Evolutionary conservation across 2,888 invertebrate species (phyloP).

Genomic region (Candidula unifasciata): DNA sequence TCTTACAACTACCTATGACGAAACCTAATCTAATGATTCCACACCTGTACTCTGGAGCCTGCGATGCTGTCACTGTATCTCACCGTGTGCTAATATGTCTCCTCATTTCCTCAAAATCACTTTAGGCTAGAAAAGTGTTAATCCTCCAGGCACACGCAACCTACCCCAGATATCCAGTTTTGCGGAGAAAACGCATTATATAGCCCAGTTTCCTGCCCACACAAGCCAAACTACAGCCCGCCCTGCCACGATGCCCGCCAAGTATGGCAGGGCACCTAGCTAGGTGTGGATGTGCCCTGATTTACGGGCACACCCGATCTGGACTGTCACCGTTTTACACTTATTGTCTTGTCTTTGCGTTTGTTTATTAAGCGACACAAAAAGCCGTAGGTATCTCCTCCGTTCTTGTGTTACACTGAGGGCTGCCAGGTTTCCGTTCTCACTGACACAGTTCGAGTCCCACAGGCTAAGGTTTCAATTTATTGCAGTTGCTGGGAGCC

Average conservation of each 20-base stretch:
- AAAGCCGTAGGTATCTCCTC: slow-evolving; percentile 1
- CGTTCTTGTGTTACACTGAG: neutral
- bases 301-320: neutral
- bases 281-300: neutral
- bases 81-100: no score
- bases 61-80: no score
- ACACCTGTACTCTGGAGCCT: no score
- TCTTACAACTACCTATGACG: no score
- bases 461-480: slow-evolving; percentile 4
- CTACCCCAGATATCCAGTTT: no score
- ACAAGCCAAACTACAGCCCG: neutral
- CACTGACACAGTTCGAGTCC: neutral
- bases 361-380: neutral
- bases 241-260: neutral
- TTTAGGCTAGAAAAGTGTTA: no score
- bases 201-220: neutral
- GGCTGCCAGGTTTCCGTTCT: neutral
- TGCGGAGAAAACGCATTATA: no score
- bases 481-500: neutral
- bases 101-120: no score
- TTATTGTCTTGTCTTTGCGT: neutral
- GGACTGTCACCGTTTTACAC: neutral
- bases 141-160: no score
- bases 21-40: no score
- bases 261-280: neutral